A percentile compares a stretch with the other conserved stretches of the same genome.
phyloP scores from a whole-genome alignment of 2,888 invertebrate genomes.

The Lordiphosa andalusiaca region DNA sequence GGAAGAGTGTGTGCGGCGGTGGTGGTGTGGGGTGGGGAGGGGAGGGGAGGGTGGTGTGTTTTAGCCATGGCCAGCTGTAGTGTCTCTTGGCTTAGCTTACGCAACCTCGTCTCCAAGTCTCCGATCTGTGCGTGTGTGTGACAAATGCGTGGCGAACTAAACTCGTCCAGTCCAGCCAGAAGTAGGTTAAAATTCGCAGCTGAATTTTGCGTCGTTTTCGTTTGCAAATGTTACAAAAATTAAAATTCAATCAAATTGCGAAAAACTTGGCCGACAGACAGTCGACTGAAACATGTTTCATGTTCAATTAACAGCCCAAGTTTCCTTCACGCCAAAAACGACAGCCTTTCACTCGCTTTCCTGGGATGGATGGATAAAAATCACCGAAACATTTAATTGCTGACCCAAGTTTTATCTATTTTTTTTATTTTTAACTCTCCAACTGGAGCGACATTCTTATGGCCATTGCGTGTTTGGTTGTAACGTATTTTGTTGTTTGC shows the following conservation, averaged over 20 bases:
- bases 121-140: slow-evolving; percentile 61
- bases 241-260: slow-evolving; percentile 76
- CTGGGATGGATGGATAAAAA: slow-evolving; percentile 36
- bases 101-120: slow-evolving; percentile 16
- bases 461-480: slow-evolving; percentile 10
- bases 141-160: slow-evolving; percentile 70
- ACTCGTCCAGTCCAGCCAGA: slow-evolving; percentile 62
- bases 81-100: slow-evolving; percentile 20
- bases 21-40: too few species aligned
- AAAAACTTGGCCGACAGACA: slow-evolving; percentile 51
- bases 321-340: slow-evolving; percentile 2
- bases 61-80: slow-evolving; percentile 60
- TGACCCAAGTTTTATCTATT: slow-evolving; percentile 48
- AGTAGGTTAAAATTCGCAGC: slow-evolving; percentile 71
- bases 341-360: slow-evolving; percentile 46
- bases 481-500: slow-evolving; percentile 22
- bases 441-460: slow-evolving; percentile 50
- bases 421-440: slow-evolving; percentile 26
- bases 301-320: slow-evolving; percentile 65
- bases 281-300: slow-evolving; percentile 60
- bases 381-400: slow-evolving; percentile 56
- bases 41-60: slow-evolving; percentile 32
- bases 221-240: slow-evolving; percentile 63
- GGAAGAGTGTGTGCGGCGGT: not conserved
- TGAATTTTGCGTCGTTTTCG: slow-evolving; percentile 53